Base-by-base conservation (phyloP, 2,888 invertebrate species). In the Spatulosminthurus flaviceps region DNA sequence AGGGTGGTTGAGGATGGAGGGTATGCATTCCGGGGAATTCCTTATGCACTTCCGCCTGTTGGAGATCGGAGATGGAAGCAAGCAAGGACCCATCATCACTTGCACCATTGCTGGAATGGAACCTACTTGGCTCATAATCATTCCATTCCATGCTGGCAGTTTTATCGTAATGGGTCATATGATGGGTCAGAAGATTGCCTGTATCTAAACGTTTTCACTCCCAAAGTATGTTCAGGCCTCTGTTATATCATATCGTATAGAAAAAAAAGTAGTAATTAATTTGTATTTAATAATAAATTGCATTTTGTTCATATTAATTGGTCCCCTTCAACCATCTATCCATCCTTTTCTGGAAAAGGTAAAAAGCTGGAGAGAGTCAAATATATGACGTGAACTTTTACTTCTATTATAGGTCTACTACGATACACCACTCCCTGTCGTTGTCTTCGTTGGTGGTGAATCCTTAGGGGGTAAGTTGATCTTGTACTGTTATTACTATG, bases 161-260 rank as follows among this genome's bases (percentile, higher is more conserved):
- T 92, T 71, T 89, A 92, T 78, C 90, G 91, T 78, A 91, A 92
- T 84, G 92, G 92, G 26, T 91, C 90, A 0, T 88, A 91, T 21
- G 89, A 90, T n/a, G 94, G 94, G 0, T 89, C 89, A 2, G 96
- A 96, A 87, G 92, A 95, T 87, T 96, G 96, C 85, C 88, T 96
- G 51, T 93, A 93, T 22, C 88, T 96, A 11, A 95, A 95, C 86
- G 91, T 96, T 0, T 92, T 93, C 42, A 94, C 95, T 0, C 95
- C 95, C 0, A 92, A 92, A 83, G 76, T 29, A 70, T 71, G 34
- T 34, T n/a, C n/a, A n/a, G n/a, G n/a, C n/a, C n/a, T n/a, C n/a
- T 4, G 34, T 34, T 34, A 34, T 19, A 9, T 51, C 1, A 11
- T 51, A 19, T 16, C 16, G 7, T 51, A 4, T 2, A 9, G 16